phyloP scores from a whole-genome alignment of 2,797 vertebrate genomes.

The Calcarius lapponicus region DNA sequence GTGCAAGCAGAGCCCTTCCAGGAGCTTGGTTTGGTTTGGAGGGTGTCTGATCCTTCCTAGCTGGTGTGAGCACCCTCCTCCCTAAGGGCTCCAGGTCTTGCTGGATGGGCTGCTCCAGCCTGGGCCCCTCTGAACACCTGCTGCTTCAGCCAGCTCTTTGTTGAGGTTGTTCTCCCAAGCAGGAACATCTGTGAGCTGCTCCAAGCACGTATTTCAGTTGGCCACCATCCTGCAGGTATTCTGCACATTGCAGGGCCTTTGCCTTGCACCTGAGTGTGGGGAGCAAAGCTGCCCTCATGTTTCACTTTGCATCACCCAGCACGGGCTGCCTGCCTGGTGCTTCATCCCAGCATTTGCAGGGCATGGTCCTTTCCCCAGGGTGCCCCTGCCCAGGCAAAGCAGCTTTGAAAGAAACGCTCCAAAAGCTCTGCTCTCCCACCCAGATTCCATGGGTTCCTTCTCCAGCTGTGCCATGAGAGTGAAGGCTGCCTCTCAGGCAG shows the following conservation, averaged over 20 bases:
- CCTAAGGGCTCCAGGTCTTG: not conserved
- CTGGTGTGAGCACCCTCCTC: not conserved
- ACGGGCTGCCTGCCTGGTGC: fast-evolving
- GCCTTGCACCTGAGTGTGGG: fast-evolving
- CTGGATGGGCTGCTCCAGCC: not conserved
- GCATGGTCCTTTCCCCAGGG: not conserved
- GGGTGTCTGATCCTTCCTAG: not conserved
- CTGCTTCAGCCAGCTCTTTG: not conserved
- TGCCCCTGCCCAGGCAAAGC: not conserved
- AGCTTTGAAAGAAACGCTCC: not conserved
- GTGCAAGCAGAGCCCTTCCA: not conserved
- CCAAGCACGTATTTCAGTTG: not conserved
- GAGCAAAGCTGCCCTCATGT: fast-evolving
- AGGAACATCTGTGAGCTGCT: not conserved
- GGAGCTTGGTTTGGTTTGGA: not conserved
- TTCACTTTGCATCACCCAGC: not conserved
- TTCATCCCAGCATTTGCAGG: not conserved
- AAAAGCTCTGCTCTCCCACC: not conserved
- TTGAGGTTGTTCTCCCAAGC: not conserved
- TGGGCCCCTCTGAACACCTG: fast-evolving
- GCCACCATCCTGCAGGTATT: not conserved
- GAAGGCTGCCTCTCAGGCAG: not conserved
- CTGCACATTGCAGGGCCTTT: not conserved
- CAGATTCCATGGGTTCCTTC: not conserved
- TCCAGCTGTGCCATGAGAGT: not conserved